Evolutionary conservation across 1,140 invertebrate genomes (phyloP).

Genomic region (Mya arenaria): DNA sequence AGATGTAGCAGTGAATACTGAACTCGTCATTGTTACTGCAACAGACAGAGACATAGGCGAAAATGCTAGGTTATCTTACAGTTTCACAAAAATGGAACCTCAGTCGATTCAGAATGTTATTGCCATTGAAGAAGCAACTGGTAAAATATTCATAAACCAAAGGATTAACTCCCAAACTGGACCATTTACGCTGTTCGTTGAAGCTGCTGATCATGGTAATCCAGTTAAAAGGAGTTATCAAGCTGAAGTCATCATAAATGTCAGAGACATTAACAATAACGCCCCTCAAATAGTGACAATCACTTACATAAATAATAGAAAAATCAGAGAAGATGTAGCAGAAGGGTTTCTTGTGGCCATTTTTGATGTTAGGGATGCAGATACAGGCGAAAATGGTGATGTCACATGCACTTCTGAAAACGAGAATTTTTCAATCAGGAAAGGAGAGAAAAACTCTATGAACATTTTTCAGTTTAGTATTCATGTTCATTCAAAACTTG

Average conservation of each 20-base stretch:
- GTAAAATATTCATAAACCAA: conserved; percentile 77
- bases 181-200: conserved; percentile 66
- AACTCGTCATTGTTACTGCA: conserved; percentile 84
- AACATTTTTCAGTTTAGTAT: conserved; percentile 18
- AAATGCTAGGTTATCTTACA: conserved; percentile 67
- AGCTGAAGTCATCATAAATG: conserved; percentile 67
- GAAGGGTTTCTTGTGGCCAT: conserved; percentile 72
- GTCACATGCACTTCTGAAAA: conserved; percentile 64
- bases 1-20: conserved; percentile 39
- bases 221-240: conserved; percentile 51
- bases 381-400: conserved; percentile 72
- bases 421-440: conserved; percentile 24
- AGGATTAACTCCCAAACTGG: conserved; percentile 87
- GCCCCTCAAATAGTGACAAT: conserved; percentile 68
- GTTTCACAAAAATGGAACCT: conserved; percentile 3
- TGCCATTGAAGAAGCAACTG: conserved; percentile 52
- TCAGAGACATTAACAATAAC: conserved; percentile 75
- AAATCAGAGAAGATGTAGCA: conserved; percentile 64
- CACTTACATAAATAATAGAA: conserved; percentile 64
- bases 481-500: conserved; percentile 34
- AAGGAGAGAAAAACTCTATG: not conserved
- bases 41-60: conserved; percentile 87
- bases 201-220: conserved; percentile 68
- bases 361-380: conserved; percentile 72
- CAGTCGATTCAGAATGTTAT: not conserved